These are phyloP conservation scores for Potorous gilbertii DNA, from an alignment of 2,797 vertebrate species.

Conservation along the genomic window DNA sequence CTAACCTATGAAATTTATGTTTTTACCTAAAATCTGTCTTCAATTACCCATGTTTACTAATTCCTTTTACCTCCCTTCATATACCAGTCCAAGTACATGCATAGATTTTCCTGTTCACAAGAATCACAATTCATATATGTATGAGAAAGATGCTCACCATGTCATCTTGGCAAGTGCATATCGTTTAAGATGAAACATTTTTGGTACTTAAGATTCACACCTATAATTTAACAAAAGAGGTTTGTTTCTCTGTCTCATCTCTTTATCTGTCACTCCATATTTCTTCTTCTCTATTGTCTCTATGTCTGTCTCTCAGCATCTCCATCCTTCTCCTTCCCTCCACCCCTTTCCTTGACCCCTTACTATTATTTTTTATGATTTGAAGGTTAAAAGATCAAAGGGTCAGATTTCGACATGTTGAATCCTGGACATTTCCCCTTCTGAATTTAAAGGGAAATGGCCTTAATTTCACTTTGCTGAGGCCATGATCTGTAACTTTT, in stretches of 20 bases:
- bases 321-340: not conserved
- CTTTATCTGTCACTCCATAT: not conserved
- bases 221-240: not conserved
- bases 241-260: not conserved
- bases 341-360: not conserved
- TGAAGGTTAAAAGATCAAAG: not conserved
- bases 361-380: not conserved
- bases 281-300: not conserved
- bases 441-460: not conserved
- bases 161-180: not conserved
- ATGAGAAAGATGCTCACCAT: not conserved
- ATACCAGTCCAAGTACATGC: not conserved
- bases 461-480: not conserved
- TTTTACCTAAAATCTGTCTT: not conserved
- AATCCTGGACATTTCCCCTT: not conserved
- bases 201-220: not conserved
- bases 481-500: not conserved
- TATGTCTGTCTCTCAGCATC: not conserved
- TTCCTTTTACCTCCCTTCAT: not conserved
- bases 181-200: not conserved
- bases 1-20: not conserved
- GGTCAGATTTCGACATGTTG: not conserved
- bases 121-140: not conserved
- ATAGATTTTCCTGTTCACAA: not conserved
- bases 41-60: not conserved